Percentiles rank a stretch among this genome's conserved stretches.
Conservation (phyloP, 2,113 vertebrate species). For the Pelobates fuscus region DNA sequence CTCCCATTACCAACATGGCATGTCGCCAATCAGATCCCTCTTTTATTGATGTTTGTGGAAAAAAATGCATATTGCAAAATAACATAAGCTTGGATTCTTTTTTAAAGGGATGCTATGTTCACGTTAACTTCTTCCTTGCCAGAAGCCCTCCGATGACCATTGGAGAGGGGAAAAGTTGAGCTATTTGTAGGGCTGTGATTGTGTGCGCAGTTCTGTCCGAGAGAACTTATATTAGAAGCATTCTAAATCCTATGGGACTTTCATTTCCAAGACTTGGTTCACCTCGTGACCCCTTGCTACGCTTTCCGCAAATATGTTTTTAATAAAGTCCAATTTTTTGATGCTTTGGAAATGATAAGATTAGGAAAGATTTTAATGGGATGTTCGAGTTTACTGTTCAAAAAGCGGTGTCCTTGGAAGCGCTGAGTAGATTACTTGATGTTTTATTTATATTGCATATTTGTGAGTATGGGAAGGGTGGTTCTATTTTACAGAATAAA, state of each 20-base stretch:
- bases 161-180: background rate
- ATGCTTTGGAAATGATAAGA: constrained; percentile 22
- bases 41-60: constrained; percentile 12
- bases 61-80: background rate
- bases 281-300: background rate
- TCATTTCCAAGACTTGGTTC: constrained; percentile 21
- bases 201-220: background rate
- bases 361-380: background rate
- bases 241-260: constrained; percentile 21
- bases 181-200: background rate
- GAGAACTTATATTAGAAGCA: background rate
- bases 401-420: constrained; percentile 7
- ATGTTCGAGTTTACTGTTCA: constrained; percentile 6
- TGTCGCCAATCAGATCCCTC: background rate
- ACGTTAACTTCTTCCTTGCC: background rate
- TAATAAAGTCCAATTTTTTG: background rate
- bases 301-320: background rate
- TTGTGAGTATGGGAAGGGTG: too few species aligned
- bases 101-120: background rate
- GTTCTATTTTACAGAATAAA: too few species aligned
- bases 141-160: background rate
- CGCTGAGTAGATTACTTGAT: too few species aligned
- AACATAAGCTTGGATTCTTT: too few species aligned
- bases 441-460: too few species aligned
- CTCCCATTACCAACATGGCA: constrained; percentile 13